phyloP scores from a whole-genome alignment of 1,140 invertebrate species.

The Bradysia coprophila region DNA sequence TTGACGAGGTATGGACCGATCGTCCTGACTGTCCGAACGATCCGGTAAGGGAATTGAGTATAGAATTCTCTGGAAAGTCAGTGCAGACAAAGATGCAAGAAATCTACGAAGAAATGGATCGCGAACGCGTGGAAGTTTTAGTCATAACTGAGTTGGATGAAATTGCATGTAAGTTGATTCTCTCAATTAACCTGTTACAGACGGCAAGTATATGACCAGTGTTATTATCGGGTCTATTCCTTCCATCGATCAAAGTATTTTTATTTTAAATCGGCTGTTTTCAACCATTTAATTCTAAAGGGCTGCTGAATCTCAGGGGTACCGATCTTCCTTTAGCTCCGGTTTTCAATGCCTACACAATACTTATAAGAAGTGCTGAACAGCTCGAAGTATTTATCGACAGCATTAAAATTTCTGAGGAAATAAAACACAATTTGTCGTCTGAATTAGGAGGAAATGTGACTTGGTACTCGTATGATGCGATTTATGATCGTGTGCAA shows the following conservation, averaged over 20 bases:
- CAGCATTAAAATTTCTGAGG: too few relatives aligned
- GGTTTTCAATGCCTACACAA: constrained; percentile 83
- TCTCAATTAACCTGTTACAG: too few relatives aligned
- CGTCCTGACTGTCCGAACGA: constrained; percentile 36
- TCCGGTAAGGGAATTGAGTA: constrained; percentile 37
- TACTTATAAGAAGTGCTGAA: constrained; percentile 43
- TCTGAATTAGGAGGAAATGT: too few relatives aligned
- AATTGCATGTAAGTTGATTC: constrained; percentile 58
- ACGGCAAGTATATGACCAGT: too few relatives aligned
- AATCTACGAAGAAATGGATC: constrained; percentile 48
- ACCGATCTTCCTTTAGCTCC: constrained; percentile 92
- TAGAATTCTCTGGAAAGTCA: constrained; percentile 49
- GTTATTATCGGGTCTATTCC: too few relatives aligned
- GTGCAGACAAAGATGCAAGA: constrained; percentile 48
- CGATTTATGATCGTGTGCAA: constrained; percentile 39
- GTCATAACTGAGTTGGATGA: constrained; percentile 82
- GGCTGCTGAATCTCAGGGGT: constrained; percentile 83
- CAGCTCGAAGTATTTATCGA: too few relatives aligned
- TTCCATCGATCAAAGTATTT: too few relatives aligned
- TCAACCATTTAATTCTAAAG: constrained; percentile 24
- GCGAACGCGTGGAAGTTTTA: constrained; percentile 44
- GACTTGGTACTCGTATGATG: too few relatives aligned
- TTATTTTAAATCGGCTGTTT: background rate
- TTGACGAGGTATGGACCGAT: constrained; percentile 60
- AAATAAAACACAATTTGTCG: too few relatives aligned